These are phyloP conservation scores for Phymanthus crucifer DNA, from an alignment of 92 coral and sea anemone species.

Conservation along the genomic window DNA sequence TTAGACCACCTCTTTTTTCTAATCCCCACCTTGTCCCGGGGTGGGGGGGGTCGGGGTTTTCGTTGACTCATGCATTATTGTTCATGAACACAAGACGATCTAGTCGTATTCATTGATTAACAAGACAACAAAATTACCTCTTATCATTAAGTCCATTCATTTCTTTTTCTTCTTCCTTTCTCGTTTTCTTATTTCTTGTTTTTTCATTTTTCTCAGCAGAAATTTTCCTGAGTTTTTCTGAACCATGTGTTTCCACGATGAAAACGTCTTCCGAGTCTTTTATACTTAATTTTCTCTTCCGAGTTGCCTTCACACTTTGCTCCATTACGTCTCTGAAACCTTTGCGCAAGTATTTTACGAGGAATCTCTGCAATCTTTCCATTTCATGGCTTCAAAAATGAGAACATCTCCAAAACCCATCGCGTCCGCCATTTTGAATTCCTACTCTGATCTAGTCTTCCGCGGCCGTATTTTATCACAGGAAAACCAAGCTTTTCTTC, in stretches of 20 bases:
- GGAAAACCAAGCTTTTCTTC: background rate
- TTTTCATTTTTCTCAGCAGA: background rate
- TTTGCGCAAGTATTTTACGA: background rate
- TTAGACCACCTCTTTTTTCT: too few species aligned
- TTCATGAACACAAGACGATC: too few species aligned
- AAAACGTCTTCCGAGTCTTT: constrained; percentile 1
- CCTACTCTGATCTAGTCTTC: background rate
- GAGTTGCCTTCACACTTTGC: background rate
- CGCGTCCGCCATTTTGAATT: constrained; percentile 28
- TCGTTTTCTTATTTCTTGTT: background rate
- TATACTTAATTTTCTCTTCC: constrained; percentile 22
- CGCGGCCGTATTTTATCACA: background rate
- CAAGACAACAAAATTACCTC: constrained; percentile 8
- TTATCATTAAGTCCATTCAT: constrained; percentile 6
- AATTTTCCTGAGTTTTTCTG: constrained; percentile 9
- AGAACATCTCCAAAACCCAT: background rate
- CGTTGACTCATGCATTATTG: too few species aligned
- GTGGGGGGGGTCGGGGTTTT: too few species aligned
- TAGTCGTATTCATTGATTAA: background rate
- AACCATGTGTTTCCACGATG: constrained; percentile 17
- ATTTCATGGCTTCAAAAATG: background rate
- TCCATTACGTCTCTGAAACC: constrained; percentile 6
- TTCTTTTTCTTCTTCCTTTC: background rate
- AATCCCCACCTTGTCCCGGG: too few species aligned
- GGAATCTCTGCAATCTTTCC: background rate